Evolutionary conservation across 2,888 invertebrate species (phyloP), one percentile per base, ranked within the genome.

Genomic region (Acleris laterana): DNA sequence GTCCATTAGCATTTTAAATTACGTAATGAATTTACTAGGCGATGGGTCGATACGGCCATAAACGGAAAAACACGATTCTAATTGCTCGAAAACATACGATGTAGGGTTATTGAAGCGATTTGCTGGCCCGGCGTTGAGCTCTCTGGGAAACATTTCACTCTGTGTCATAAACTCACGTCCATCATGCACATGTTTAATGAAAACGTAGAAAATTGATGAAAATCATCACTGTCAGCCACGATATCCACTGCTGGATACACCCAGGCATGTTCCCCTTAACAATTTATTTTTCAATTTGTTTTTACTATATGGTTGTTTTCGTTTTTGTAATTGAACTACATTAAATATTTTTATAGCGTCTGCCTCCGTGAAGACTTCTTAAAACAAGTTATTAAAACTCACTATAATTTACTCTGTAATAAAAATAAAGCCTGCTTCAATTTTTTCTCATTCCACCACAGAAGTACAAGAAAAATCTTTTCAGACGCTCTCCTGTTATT

Each of bases 1-100:
- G 74, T 69, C 79, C 80, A 90, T 90, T 90, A 89, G 84, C 89
- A 90, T 90, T 90, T 89, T 87, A 90, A 87, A 89, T 88, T 81
- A 81, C 83, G 76, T 87, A 87, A 88, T 87, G 87, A 87, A 87
- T 88, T 88, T 85, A 85, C 82, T 81, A 82, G 73, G 74, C 75
- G 77, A 77, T 73, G 77, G 75, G 73, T 75, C 72, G 77, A 75
- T 71, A 72, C 71, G 66, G 71, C 71, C 70, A 74, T 74, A 76
- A 69, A 65, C 62, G 61, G 68, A 65, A 72, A 67, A 58, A 64
- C 63, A 61, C 50, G 61, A 58, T 55, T 62, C 61, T 62, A 68
- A 68, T 68, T 78, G 69, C 73, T 73, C 72, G 68, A 70, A 74
- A 72, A 70, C 63, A 64, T 70, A 71, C 68, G 42, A 65, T 61